Evolutionary conservation across 1,140 invertebrate genomes (phyloP), one percentile per base, ranked within the genome.

Genomic region (Asbolus verrucosus): DNA sequence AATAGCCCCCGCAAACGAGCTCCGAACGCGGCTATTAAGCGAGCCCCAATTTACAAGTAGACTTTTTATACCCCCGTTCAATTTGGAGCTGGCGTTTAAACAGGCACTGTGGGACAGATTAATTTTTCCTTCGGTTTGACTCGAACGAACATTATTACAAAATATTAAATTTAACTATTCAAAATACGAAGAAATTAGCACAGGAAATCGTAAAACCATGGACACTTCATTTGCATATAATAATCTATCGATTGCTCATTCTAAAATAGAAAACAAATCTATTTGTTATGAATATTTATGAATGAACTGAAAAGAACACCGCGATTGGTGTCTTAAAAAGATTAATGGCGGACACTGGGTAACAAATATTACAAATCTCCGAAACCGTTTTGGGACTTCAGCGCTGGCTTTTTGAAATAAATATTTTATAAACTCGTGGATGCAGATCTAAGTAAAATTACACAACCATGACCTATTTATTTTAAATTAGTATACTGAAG

Each of bases 1-100:
- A 39, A 39, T 62, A 11, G 39, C 33, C 33, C 61, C 61, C 36
- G 61, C 61, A 41, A 41, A 54, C 46, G 6, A 38, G 41, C 6
- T 16, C n/a, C 24, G 46, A 38, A 21, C 50, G 21, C 15, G 36
- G 61, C 33, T 16, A 63, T 63, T 41, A 63, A 41, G 21, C 30
- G 33, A 13, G 14, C 9, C 4, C 61, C 61, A 63, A 63, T 63
- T 63, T 63, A 24, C 36, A 21, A 11, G 33, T n/a, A 1, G 11
- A 0, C 8, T n/a, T n/a, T n/a, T n/a, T n/a, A 9, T 18, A 24
- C 50, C n/a, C 50, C 19, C 50, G 3, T 4, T 2, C 6, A 3
- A 2, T 4, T 11, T 36, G 2, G 33, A 11, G 33, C 33, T n/a
- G n/a, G n/a, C n/a, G n/a, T n/a, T n/a, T n/a, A n/a, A n/a, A n/a